A percentile compares a stretch with the other conserved stretches of the same genome.
Evolutionary conservation across 2,797 vertebrate species (phyloP).

Genomic region (Alauda arvensis): DNA sequence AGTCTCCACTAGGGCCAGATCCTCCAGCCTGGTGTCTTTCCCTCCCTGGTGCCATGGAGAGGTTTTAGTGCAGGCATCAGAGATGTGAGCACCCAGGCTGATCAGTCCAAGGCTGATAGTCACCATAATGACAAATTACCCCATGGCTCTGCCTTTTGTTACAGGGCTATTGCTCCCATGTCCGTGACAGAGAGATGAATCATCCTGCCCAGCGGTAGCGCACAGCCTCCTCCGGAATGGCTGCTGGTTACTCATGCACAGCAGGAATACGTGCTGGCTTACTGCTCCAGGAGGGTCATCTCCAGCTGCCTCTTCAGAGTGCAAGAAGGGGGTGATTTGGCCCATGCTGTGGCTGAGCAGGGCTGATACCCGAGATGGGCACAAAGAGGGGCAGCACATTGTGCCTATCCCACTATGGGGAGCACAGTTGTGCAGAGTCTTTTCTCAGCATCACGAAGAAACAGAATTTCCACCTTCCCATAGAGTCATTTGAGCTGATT

Average conservation of each 20-base stretch:
- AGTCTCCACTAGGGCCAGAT: not conserved
- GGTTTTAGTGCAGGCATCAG: not conserved
- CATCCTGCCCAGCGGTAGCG: not conserved
- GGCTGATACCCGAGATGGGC: not conserved
- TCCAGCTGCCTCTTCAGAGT: not conserved
- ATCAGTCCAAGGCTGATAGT: conserved; percentile 11
- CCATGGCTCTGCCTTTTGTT: conserved; percentile 39
- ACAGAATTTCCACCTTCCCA: not conserved
- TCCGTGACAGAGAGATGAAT: conserved; percentile 9
- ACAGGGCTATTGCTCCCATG: not conserved
- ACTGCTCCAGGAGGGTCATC: not conserved
- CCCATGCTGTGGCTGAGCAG: not conserved
- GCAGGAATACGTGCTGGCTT: not conserved
- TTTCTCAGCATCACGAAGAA: not conserved
- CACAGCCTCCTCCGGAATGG: conserved; percentile 7
- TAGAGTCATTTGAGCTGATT: not conserved
- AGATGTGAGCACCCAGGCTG: conserved; percentile 10
- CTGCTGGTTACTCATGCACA: conserved; percentile 51
- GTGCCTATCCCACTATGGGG: not conserved
- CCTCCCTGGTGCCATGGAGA: not conserved
- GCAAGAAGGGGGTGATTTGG: not conserved
- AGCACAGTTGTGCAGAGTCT: not conserved
- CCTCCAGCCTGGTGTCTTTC: not conserved
- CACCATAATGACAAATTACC: conserved; percentile 20
- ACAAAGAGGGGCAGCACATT: not conserved